phyloP scores from a whole-genome alignment of 1,140 invertebrate genomes.

The Cyrtorhinus lividipennis region DNA sequence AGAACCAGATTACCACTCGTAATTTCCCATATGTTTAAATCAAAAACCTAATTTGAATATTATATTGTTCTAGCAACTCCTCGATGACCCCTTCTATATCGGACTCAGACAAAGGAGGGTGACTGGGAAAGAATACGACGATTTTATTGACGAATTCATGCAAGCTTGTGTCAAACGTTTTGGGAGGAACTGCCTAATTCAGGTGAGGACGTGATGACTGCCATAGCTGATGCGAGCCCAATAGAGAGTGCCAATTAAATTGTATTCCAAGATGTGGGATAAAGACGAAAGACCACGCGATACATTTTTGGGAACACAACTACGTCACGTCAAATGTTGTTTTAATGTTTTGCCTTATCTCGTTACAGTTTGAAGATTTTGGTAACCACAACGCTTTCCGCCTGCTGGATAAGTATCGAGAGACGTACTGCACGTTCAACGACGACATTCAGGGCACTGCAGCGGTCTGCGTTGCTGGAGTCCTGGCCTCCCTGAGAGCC shows the following conservation, averaged over 20 bases:
- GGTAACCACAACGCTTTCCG: slow-evolving; percentile 81
- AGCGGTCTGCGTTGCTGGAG: slow-evolving; percentile 76
- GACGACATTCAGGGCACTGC: slow-evolving; percentile 92
- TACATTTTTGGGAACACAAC: too few species aligned
- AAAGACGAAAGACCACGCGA: too few species aligned
- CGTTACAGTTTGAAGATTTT: slow-evolving; percentile 86
- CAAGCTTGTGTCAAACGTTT: slow-evolving; percentile 67
- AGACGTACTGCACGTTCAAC: slow-evolving; percentile 84
- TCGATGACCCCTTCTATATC: slow-evolving; percentile 85
- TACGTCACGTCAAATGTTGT: too few species aligned
- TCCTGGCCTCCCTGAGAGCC: slow-evolving; percentile 65
- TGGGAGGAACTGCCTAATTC: slow-evolving; percentile 64
- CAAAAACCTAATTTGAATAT: too few species aligned
- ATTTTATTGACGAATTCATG: slow-evolving; percentile 97
- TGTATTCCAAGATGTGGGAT: too few species aligned
- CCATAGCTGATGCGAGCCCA: too few species aligned
- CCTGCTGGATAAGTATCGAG: slow-evolving; percentile 67
- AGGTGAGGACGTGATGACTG: slow-evolving; percentile 25
- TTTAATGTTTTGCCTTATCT: too few species aligned
- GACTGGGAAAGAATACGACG: slow-evolving; percentile 70
- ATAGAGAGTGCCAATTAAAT: too few species aligned
- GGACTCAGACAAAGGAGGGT: slow-evolving; percentile 72
- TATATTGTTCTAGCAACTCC: slow-evolving; percentile 43
- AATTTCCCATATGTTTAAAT: too few species aligned
- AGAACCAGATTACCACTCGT: too few species aligned